Conservation (phyloP, 2,113 vertebrate species). For the Notiomystis cincta region DNA sequence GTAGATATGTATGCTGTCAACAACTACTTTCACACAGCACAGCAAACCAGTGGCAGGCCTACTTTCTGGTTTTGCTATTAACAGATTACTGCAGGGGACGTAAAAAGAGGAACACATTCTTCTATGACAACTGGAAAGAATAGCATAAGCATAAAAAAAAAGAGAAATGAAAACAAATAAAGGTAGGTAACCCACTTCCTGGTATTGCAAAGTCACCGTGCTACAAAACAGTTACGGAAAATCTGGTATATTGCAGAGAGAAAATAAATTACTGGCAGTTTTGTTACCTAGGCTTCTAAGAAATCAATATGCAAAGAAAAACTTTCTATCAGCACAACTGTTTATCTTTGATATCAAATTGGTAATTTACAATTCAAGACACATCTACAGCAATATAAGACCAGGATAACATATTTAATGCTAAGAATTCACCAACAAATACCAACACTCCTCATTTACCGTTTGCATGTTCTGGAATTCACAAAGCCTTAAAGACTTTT, state of each 20-base stretch:
- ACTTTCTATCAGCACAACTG: neutral
- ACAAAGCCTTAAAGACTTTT: neutral
- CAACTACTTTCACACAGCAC: neutral
- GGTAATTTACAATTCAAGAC: neutral
- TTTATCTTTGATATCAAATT: neutral
- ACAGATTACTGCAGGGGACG: neutral
- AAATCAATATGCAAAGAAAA: neutral
- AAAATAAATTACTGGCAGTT: neutral
- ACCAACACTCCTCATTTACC: neutral
- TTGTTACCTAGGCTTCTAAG: neutral
- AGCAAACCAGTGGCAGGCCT: neutral
- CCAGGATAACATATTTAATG: neutral
- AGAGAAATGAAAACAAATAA: neutral
- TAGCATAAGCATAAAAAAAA: neutral
- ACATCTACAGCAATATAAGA: neutral
- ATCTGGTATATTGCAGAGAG: neutral
- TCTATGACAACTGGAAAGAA: neutral
- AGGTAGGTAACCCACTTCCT: neutral
- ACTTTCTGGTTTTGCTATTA: constrained; percentile 31
- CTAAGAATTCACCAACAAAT: neutral
- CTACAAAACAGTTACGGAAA: neutral
- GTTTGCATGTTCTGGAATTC: neutral
- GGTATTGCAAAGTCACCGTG: neutral
- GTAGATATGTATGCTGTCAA: constrained; percentile 16
- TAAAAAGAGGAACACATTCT: neutral